Evolutionary conservation across 2,888 invertebrate species (phyloP).

Genomic region (Cotesia congregata): DNA sequence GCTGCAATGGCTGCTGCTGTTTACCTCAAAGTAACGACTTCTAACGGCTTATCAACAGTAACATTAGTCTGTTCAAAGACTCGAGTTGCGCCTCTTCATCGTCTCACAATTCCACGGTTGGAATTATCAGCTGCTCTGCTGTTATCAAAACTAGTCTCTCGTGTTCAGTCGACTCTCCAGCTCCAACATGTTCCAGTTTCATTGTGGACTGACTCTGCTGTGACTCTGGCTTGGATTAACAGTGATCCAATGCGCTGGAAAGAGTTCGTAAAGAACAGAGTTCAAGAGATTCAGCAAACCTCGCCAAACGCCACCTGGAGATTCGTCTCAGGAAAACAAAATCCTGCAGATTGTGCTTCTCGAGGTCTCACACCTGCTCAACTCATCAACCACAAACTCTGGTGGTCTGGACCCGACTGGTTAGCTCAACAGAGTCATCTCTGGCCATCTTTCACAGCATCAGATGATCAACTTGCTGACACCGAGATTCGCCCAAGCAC

Average conservation of each 20-base stretch:
- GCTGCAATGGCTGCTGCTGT: slow-evolving; percentile 39
- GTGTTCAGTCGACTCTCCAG: slow-evolving; percentile 5
- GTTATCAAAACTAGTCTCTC: slow-evolving; percentile 10
- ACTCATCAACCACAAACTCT: no score
- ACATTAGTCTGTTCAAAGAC: slow-evolving; percentile 32
- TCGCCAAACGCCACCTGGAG: slow-evolving; percentile 14
- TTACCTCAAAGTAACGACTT: slow-evolving; percentile 28
- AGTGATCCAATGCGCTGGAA: slow-evolving; percentile 30
- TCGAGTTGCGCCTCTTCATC: no score
- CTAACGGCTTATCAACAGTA: slow-evolving; percentile 18
- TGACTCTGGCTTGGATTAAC: slow-evolving; percentile 34
- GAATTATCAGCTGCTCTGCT: slow-evolving; percentile 38
- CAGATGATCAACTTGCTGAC: no score
- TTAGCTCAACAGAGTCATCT: no score
- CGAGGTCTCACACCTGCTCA: not conserved
- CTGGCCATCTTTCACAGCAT: no score
- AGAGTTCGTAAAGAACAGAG: slow-evolving; percentile 32
- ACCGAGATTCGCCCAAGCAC: no score
- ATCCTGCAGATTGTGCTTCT: slow-evolving; percentile 6
- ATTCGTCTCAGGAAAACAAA: not conserved
- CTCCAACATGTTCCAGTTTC: not conserved
- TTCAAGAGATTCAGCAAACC: slow-evolving; percentile 2
- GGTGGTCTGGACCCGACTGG: no score
- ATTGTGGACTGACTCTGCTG: slow-evolving; percentile 38
- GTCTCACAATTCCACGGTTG: slow-evolving; percentile 18